Evolutionary conservation across 1,140 invertebrate species (phyloP).

Genomic region (Centruroides vittatus): DNA sequence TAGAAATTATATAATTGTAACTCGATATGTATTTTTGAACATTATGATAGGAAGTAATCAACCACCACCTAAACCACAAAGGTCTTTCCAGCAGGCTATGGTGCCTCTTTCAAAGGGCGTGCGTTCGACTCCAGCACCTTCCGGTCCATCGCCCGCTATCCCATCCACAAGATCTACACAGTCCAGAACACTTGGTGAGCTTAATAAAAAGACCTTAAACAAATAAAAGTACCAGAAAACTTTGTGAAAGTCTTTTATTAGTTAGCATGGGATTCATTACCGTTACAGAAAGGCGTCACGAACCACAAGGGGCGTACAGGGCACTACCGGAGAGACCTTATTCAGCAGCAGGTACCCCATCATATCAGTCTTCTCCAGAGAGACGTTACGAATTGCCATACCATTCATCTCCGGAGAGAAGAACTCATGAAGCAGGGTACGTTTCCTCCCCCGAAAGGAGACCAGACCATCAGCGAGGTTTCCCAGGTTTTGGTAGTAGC

Average conservation of each 20-base stretch:
- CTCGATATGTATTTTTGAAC: no score
- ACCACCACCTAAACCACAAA: slow-evolving; percentile 26
- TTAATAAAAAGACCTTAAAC: neutral
- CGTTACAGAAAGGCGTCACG: slow-evolving; percentile 13
- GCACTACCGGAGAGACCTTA: slow-evolving; percentile 23
- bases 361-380: slow-evolving; percentile 18
- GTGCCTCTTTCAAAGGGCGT: slow-evolving; percentile 18
- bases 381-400: slow-evolving; percentile 9
- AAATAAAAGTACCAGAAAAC: no score
- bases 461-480: slow-evolving; percentile 22
- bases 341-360: slow-evolving; percentile 17
- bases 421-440: slow-evolving; percentile 44
- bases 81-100: slow-evolving; percentile 24
- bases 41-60: slow-evolving; percentile 1
- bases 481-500: no score
- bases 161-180: slow-evolving; percentile 16
- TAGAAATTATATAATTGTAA: no score
- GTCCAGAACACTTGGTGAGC: slow-evolving; percentile 12
- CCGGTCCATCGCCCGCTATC: slow-evolving; percentile 17
- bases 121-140: slow-evolving; percentile 18
- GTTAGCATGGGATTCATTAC: no score
- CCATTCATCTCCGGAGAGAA: slow-evolving; percentile 20
- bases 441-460: slow-evolving; percentile 69
- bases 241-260: no score
- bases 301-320: slow-evolving; percentile 14